phyloP scores from a whole-genome alignment of 2,797 vertebrate species.

The Squalus acanthias region DNA sequence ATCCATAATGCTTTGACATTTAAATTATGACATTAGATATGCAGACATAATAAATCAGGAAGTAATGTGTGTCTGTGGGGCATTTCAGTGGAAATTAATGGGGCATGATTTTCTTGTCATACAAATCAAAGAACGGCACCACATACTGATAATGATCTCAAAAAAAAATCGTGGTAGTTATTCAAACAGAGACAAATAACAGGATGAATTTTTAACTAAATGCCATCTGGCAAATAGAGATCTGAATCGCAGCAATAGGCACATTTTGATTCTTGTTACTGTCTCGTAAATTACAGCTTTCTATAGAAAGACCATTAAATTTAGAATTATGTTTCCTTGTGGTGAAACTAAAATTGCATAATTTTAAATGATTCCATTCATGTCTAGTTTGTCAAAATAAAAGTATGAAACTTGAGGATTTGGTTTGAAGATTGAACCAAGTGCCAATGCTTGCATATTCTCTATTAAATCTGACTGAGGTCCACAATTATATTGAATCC shows the following conservation, averaged over 20 bases:
- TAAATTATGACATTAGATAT: slow-evolving; percentile 7
- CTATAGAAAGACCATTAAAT: neutral
- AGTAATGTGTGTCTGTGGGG: neutral
- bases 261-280: neutral
- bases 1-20: slow-evolving; percentile 2
- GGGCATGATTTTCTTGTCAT: neutral
- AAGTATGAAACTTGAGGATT: neutral
- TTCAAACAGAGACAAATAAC: slow-evolving; percentile 21
- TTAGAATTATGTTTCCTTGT: neutral
- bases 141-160: slow-evolving; percentile 21
- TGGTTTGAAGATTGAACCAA: neutral
- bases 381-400: neutral
- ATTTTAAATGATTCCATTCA: neutral
- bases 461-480: neutral
- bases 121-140: neutral
- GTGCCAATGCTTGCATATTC: neutral
- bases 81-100: slow-evolving; percentile 17
- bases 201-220: neutral
- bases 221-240: slow-evolving; percentile 2
- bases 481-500: neutral
- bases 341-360: neutral
- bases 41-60: neutral
- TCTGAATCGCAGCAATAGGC: neutral
- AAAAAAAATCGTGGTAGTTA: neutral
- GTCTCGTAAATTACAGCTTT: neutral